Evolutionary conservation across 2,113 vertebrate species (phyloP).

Genomic region (Ochotona princeps): DNA sequence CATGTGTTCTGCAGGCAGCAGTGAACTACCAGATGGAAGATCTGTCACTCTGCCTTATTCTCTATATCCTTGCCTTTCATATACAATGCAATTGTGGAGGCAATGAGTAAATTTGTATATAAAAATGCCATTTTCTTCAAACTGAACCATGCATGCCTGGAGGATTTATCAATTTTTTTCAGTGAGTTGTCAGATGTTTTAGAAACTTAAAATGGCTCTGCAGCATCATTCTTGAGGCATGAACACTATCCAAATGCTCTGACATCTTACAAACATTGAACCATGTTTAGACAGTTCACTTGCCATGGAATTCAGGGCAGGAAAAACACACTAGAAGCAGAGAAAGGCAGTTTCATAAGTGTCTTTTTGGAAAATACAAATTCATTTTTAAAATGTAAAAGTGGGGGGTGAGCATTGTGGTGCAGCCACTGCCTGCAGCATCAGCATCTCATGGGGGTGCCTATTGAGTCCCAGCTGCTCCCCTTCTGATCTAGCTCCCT

Average conservation of each 20-base stretch:
- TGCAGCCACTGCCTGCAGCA: too few species aligned
- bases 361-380: neutral
- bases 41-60: too few species aligned
- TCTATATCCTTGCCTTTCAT: too few species aligned
- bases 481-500: too few species aligned
- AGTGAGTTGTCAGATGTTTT: neutral
- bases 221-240: neutral
- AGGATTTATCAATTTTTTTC: neutral
- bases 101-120: constrained; percentile 15
- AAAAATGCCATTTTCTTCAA: neutral
- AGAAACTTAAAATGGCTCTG: neutral
- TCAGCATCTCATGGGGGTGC: too few species aligned
- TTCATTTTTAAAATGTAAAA: neutral
- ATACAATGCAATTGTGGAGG: neutral
- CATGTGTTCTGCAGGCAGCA: too few species aligned
- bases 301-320: neutral
- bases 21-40: too few species aligned
- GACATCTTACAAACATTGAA: neutral
- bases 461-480: too few species aligned
- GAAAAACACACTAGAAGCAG: neutral
- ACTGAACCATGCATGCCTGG: neutral
- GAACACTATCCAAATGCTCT: neutral
- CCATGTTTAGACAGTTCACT: neutral
- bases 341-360: neutral
- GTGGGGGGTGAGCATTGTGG: too few species aligned